These are phyloP conservation scores for Adelges cooleyi DNA, from an alignment of 1,140 invertebrate species.

Conservation along the genomic window DNA sequence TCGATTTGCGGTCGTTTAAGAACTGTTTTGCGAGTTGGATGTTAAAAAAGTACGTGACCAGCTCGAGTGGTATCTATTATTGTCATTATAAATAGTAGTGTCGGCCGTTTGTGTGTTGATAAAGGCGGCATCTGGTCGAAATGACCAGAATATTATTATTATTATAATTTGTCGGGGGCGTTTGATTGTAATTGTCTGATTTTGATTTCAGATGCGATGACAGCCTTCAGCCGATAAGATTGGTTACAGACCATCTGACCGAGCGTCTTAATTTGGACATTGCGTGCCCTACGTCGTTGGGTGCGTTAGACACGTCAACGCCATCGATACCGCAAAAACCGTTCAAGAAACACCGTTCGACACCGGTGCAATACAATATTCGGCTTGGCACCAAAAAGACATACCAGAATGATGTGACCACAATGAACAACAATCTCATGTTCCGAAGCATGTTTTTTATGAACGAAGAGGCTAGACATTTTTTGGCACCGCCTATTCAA, in stretches of 20 bases:
- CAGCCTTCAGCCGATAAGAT: constrained; percentile 33
- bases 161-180: too few species aligned
- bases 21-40: too few species aligned
- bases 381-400: constrained; percentile 15
- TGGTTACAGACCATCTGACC: constrained; percentile 32
- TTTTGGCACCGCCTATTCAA: constrained; percentile 34
- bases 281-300: background rate
- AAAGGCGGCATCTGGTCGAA: background rate
- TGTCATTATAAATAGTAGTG: too few species aligned
- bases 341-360: background rate
- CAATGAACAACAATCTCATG: constrained; percentile 35
- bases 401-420: constrained; percentile 21
- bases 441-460: constrained; percentile 36
- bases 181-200: background rate
- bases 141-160: too few species aligned
- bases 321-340: background rate
- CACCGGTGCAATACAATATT: constrained; percentile 10
- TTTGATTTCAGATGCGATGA: constrained; percentile 33
- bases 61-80: too few species aligned
- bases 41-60: too few species aligned
- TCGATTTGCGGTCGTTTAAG: too few species aligned
- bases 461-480: constrained; percentile 36
- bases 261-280: constrained; percentile 32
- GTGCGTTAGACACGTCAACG: background rate
- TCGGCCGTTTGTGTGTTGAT: too few species aligned